A percentile compares a stretch with the other conserved stretches of the same genome.
phyloP scores from a whole-genome alignment of 1,140 invertebrate genomes.

The Drosophila busckii region DNA sequence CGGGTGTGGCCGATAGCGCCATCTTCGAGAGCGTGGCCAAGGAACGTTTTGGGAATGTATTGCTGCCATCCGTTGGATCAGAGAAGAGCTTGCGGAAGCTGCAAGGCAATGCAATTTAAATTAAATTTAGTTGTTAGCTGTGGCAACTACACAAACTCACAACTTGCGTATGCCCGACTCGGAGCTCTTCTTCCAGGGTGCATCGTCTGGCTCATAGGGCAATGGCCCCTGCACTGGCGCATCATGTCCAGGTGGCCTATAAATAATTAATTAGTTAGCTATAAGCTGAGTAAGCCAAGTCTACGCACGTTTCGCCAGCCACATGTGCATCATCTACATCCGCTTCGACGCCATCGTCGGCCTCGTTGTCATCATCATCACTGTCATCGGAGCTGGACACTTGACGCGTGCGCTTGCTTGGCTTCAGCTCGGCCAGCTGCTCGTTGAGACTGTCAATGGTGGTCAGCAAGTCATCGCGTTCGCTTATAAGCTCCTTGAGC shows the following conservation, averaged over 20 bases:
- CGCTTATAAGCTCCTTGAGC: constrained; percentile 81
- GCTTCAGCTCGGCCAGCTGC: constrained; percentile 66
- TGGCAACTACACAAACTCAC: too few relatives aligned
- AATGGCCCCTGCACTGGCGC: constrained; percentile 96
- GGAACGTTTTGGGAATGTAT: constrained; percentile 85
- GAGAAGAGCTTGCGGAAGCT: constrained; percentile 87
- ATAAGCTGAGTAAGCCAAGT: neutral
- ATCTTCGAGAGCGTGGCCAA: constrained; percentile 86
- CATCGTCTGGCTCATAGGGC: constrained; percentile 96
- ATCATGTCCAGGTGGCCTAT: constrained; percentile 82
- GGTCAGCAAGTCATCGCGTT: constrained; percentile 77
- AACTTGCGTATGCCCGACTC: constrained; percentile 95
- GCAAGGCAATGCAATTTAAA: neutral
- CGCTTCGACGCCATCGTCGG: constrained; percentile 51
- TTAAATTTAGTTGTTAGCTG: neutral
- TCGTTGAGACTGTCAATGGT: constrained; percentile 71
- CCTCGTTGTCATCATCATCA: constrained; percentile 56
- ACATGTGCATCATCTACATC: constrained; percentile 38
- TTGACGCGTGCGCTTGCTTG: constrained; percentile 41
- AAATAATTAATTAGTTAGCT: neutral
- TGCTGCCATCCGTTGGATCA: constrained; percentile 83
- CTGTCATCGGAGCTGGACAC: constrained; percentile 68
- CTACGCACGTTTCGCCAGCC: constrained; percentile 52
- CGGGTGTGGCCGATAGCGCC: constrained; percentile 81
- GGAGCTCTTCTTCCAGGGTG: constrained; percentile 90